Percentiles rank a stretch among this genome's conserved stretches.
Evolutionary conservation across 1,140 invertebrate species (phyloP).

Genomic region (Zaprionus inermis): DNA sequence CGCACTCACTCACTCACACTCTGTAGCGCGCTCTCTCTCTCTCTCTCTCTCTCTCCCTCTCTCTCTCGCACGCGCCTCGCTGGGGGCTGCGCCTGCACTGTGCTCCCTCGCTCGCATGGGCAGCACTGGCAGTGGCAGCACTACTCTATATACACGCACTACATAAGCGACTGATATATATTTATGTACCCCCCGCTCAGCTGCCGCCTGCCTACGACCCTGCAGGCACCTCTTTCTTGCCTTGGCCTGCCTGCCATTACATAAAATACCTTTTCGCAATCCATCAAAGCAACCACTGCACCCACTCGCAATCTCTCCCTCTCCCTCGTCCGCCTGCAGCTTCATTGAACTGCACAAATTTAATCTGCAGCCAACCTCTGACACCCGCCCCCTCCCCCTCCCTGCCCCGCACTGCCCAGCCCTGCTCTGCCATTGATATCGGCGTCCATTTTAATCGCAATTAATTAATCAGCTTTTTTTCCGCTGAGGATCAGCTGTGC

Average conservation of each 20-base stretch:
- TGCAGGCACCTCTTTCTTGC: constrained; percentile 2
- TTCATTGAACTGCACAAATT: constrained; percentile 37
- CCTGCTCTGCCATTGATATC: constrained; percentile 8
- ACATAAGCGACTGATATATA: constrained; percentile 8
- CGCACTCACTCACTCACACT: neutral
- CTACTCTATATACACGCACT: neutral
- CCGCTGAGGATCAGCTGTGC: constrained; percentile 2
- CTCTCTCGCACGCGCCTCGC: neutral
- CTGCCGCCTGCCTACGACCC: neutral
- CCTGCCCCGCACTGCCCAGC: too few species aligned
- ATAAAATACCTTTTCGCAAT: constrained; percentile 78
- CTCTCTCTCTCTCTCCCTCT: neutral
- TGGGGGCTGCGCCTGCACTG: neutral
- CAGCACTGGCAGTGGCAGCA: neutral
- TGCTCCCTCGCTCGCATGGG: neutral
- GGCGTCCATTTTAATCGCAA: constrained; percentile 40
- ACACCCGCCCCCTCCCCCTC: neutral
- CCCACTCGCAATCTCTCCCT: neutral
- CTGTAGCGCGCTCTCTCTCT: neutral
- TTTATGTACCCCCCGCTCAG: constrained; percentile 4
- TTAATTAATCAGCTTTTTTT: constrained; percentile 62
- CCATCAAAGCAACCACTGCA: constrained; percentile 68
- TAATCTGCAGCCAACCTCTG: neutral
- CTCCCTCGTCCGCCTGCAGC: neutral
- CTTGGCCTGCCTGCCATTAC: constrained; percentile 43